Percentiles rank a stretch among this genome's conserved stretches.
phyloP scores from a whole-genome alignment of 2,113 vertebrate genomes.

The Gyps fulvus region DNA sequence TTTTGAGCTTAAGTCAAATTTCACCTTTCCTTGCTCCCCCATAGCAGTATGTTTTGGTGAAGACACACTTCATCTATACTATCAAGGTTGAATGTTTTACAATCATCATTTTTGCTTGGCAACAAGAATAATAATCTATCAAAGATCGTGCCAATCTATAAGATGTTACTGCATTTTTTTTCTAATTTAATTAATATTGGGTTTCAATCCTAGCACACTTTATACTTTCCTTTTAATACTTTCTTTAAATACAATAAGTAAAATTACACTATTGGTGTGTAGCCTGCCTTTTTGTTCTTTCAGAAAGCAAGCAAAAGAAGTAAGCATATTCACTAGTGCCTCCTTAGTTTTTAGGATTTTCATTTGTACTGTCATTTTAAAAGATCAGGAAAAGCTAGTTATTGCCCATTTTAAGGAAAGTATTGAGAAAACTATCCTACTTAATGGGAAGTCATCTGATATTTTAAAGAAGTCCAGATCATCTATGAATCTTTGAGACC shows the following conservation, averaged over 20 bases:
- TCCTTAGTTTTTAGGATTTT: not conserved
- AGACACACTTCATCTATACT: not conserved
- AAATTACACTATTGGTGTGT: not conserved
- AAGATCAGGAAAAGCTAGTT: not conserved
- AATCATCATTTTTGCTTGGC: not conserved
- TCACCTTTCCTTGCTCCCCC: not conserved
- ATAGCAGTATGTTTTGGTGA: not conserved
- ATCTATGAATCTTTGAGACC: not conserved
- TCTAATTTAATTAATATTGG: not conserved
- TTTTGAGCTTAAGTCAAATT: not conserved
- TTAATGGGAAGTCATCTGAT: not conserved
- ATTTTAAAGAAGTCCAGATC: not conserved
- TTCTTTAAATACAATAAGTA: not conserved
- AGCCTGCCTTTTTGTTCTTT: not conserved
- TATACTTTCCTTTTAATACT: not conserved
- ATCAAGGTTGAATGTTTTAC: not conserved
- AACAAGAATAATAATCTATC: not conserved
- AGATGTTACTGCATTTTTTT: not conserved
- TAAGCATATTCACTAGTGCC: not conserved
- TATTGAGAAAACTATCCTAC: not conserved
- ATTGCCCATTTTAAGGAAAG: not conserved
- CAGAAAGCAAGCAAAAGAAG: not conserved
- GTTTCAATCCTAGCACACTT: not conserved
- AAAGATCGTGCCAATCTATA: not conserved
- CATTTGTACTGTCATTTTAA: not conserved